A percentile compares a stretch with the other conserved stretches of the same genome.
These are phyloP conservation scores for Junonia oenone DNA, from an alignment of 2,888 invertebrate species.

Conservation along the genomic window DNA sequence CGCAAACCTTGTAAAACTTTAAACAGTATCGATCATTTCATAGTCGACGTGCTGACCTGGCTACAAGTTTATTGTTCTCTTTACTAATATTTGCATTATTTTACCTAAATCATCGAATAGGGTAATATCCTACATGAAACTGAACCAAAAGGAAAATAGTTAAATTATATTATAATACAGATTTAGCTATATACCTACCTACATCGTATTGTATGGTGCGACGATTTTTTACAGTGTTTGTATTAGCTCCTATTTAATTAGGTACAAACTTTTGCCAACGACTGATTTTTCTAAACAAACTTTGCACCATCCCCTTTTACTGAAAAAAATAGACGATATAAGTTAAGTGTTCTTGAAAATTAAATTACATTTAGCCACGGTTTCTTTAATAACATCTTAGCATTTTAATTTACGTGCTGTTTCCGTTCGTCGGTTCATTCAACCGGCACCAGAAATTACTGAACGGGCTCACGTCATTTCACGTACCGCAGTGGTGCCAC, in stretches of 20 bases:
- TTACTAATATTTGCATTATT: not conserved
- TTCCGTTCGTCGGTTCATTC: constrained; percentile 28
- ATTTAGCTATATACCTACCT: constrained; percentile 1
- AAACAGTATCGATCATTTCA: constrained; percentile 9
- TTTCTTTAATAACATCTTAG: constrained; percentile 22
- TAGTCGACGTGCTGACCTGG: not conserved
- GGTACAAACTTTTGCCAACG: too few species aligned
- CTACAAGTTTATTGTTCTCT: not conserved
- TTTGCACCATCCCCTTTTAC: too few species aligned
- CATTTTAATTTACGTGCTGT: constrained; percentile 27
- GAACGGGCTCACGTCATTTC: constrained; percentile 41
- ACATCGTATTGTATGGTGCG: constrained; percentile 18
- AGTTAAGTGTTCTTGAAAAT: not conserved
- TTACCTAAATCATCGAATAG: too few species aligned
- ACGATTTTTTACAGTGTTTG: too few species aligned
- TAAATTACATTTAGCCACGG: constrained; percentile 11
- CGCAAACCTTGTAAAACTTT: constrained; percentile 4
- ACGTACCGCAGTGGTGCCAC: constrained; percentile 23
- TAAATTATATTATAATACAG: constrained; percentile 3
- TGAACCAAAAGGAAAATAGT: too few species aligned
- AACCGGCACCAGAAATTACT: constrained; percentile 27
- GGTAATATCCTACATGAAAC: too few species aligned
- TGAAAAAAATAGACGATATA: too few species aligned
- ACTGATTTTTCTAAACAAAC: too few species aligned
- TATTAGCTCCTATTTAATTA: too few species aligned